phyloP scores from a whole-genome alignment of 2,797 vertebrate genomes.

The Poecilia wingei region DNA sequence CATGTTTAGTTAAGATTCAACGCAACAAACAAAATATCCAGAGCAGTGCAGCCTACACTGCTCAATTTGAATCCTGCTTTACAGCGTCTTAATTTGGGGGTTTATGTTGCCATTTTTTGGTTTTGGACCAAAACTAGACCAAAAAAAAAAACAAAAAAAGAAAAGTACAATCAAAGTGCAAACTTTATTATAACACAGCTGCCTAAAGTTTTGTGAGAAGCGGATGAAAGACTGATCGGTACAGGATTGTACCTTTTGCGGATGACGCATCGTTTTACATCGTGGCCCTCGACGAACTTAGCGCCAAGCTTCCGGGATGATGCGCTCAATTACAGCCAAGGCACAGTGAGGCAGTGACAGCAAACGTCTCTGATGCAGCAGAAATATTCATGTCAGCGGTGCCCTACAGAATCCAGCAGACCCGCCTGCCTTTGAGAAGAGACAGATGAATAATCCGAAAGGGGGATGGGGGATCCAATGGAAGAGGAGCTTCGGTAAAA shows the following conservation, averaged over 20 bases:
- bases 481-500: conserved; percentile 57
- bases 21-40: background rate
- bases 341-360: conserved; percentile 55
- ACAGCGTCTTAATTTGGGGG: background rate
- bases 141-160: background rate
- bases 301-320: conserved; percentile 54
- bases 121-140: background rate
- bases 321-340: conserved; percentile 67
- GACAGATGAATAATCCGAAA: conserved; percentile 73
- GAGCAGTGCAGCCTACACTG: background rate
- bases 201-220: background rate
- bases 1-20: conserved; percentile 4
- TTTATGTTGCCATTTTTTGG: background rate
- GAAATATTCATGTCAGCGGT: conserved; percentile 79
- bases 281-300: conserved; percentile 59
- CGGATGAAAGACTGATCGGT: background rate
- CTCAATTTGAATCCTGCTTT: background rate
- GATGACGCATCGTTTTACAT: conserved; percentile 24
- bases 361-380: conserved; percentile 74
- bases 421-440: conserved; percentile 69
- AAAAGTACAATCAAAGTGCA: background rate
- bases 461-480: conserved; percentile 42
- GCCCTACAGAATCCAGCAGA: conserved; percentile 69
- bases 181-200: background rate
- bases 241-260: background rate